Conservation (phyloP, 1,140 invertebrate species). For the Diorhabda sublineata region DNA sequence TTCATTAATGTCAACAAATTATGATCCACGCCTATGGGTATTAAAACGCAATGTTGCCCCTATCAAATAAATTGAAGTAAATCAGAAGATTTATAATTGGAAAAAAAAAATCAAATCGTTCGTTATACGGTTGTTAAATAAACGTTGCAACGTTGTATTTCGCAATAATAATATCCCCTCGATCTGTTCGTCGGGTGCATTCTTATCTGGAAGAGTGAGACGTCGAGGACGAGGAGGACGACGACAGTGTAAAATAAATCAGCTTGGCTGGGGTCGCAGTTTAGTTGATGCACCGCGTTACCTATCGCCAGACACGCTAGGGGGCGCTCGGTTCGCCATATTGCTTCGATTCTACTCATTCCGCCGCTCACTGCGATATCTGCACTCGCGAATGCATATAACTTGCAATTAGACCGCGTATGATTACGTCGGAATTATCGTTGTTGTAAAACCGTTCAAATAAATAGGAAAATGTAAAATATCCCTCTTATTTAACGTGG, state of each 20-base stretch:
- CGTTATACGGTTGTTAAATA: background rate
- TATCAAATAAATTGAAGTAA: no score
- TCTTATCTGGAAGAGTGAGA: conserved; percentile 1
- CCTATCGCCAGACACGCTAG: conserved; percentile 10
- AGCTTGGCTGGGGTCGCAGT: conserved; percentile 11
- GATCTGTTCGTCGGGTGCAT: background rate
- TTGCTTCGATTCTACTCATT: background rate
- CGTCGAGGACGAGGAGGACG: conserved; percentile 1
- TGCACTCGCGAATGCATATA: conserved; percentile 13
- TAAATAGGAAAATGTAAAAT: background rate
- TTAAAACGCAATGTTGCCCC: no score
- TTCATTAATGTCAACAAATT: no score
- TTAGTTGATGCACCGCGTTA: conserved; percentile 4
- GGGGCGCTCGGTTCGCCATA: conserved; percentile 7
- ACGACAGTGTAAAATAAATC: conserved; percentile 5
- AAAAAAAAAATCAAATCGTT: no score
- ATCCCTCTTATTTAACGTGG: background rate
- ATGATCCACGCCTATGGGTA: no score
- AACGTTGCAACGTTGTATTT: background rate
- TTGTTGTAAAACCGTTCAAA: background rate
- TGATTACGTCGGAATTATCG: background rate
- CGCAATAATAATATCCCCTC: background rate
- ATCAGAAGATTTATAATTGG: no score
- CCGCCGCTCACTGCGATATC: background rate
- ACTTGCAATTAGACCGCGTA: background rate